Percentiles rank a stretch among this genome's conserved stretches.
phyloP scores from a whole-genome alignment of 2,797 vertebrate species.

The Selene dorsalis region DNA sequence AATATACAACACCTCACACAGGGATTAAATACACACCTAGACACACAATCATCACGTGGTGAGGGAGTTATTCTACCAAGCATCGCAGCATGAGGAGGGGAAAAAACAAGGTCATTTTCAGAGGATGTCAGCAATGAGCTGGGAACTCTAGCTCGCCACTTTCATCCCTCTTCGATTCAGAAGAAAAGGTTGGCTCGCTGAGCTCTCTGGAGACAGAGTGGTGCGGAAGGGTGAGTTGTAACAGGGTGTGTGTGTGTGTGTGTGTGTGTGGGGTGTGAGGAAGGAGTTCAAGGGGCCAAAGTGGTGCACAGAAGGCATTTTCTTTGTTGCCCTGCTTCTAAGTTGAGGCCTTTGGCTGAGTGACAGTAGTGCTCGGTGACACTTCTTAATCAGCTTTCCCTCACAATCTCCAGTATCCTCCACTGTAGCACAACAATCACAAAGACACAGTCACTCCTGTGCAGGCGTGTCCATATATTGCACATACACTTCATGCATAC shows the following conservation, averaged over 20 bases:
- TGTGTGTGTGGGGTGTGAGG: not conserved
- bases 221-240: constrained; percentile 26
- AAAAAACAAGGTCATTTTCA: constrained; percentile 70
- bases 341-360: constrained; percentile 65
- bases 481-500: constrained; percentile 33
- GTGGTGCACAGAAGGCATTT: constrained; percentile 41
- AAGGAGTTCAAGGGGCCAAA: constrained; percentile 20
- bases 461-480: constrained; percentile 46
- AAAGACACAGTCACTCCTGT: constrained; percentile 68
- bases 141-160: constrained; percentile 48
- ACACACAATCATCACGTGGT: constrained; percentile 19
- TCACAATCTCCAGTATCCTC: constrained; percentile 68
- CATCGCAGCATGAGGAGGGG: constrained; percentile 15
- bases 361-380: constrained; percentile 70
- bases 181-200: constrained; percentile 32
- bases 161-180: constrained; percentile 56
- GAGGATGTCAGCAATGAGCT: constrained; percentile 67
- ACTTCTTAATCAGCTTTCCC: constrained; percentile 79
- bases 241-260: constrained; percentile 24
- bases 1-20: constrained; percentile 23
- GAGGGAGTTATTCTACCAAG: constrained; percentile 31
- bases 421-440: constrained; percentile 59
- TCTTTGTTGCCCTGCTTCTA: constrained; percentile 60
- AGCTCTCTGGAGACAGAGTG: constrained; percentile 25
- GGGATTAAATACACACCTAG: constrained; percentile 30